phyloP scores from a whole-genome alignment of 2,113 vertebrate genomes.

The Antechinus stuartii region DNA sequence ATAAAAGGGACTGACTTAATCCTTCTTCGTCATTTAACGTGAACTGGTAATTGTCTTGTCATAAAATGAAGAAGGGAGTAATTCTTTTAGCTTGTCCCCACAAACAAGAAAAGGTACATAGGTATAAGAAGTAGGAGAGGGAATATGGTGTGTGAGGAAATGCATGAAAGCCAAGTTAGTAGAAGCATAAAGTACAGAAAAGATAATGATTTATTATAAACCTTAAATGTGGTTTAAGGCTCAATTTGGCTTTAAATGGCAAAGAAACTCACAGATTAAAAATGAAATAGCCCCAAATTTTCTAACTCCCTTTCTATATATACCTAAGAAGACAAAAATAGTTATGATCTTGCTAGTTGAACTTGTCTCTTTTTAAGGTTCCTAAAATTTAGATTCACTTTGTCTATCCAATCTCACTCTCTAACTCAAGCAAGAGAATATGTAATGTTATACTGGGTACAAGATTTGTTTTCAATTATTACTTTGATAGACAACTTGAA shows the following conservation, averaged over 20 bases:
- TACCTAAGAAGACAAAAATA: not conserved
- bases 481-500: slow-evolving; percentile 20
- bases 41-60: not conserved
- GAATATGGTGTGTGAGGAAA: not conserved
- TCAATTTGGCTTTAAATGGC: not conserved
- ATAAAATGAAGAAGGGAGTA: not conserved
- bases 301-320: not conserved
- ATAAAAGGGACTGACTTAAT: not conserved
- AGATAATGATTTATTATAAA: not conserved
- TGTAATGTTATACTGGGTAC: not conserved
- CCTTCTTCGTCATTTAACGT: not conserved
- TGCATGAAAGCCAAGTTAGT: not conserved
- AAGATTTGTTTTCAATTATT: not conserved
- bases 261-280: not conserved
- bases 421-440: not conserved
- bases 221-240: not conserved
- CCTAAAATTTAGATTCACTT: not conserved
- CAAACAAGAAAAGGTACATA: not conserved
- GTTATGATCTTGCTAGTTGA: not conserved
- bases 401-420: not conserved
- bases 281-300: not conserved
- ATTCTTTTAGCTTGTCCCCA: not conserved
- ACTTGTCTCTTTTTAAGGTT: not conserved
- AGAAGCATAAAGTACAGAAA: not conserved
- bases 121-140: not conserved